phyloP scores from a whole-genome alignment of 2,888 invertebrate genomes.

The Tiliacea citrago region DNA sequence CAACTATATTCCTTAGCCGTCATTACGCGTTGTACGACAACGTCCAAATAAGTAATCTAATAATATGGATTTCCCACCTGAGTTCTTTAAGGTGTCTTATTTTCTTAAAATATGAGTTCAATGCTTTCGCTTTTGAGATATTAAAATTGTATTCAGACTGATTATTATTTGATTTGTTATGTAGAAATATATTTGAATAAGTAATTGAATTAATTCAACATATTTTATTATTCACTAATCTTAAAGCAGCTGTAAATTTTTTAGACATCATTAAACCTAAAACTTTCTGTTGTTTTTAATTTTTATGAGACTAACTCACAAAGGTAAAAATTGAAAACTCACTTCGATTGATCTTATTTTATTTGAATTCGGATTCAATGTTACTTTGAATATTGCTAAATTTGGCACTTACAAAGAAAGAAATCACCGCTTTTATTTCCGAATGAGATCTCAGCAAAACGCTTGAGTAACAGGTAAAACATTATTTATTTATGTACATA shows the following conservation, averaged over 20 bases:
- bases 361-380: slow-evolving; percentile 2
- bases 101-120: slow-evolving; percentile 12
- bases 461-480: slow-evolving; percentile 52
- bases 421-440: slow-evolving; percentile 51
- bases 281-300: not conserved
- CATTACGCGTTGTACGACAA: slow-evolving; percentile 26
- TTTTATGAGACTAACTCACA: not conserved
- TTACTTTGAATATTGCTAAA: slow-evolving; percentile 24
- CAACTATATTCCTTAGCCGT: slow-evolving; percentile 55
- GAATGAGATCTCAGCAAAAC: slow-evolving; percentile 43
- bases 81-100: not conserved
- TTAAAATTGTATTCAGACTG: slow-evolving; percentile 2
- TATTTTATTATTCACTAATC: not conserved
- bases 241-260: not conserved
- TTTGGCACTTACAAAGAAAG: slow-evolving; percentile 23
- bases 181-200: not conserved
- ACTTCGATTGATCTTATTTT: not conserved
- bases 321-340: not conserved
- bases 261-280: not conserved
- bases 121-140: slow-evolving; percentile 9
- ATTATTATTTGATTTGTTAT: slow-evolving; percentile 10
- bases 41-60: slow-evolving; percentile 29
- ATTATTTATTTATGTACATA: slow-evolving; percentile 58
- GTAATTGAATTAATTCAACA: slow-evolving; percentile 12
- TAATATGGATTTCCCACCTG: slow-evolving; percentile 6